These are phyloP conservation scores for Peucedramus taeniatus DNA, from an alignment of 2,113 vertebrate genomes.

Conservation along the genomic window DNA sequence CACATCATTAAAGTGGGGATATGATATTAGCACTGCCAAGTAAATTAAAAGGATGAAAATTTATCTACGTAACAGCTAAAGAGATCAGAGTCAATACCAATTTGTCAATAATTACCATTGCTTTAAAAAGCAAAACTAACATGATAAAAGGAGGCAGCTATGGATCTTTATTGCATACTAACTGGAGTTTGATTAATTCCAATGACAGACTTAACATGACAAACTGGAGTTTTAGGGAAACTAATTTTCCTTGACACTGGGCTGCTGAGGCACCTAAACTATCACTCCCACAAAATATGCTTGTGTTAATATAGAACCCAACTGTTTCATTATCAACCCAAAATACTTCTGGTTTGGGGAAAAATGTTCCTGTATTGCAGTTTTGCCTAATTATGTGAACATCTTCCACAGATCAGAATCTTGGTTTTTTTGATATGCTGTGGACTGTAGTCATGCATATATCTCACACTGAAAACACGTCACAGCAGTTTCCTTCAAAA, in stretches of 20 bases:
- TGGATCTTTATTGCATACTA: not conserved
- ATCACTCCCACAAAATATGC: not conserved
- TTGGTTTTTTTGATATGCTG: not conserved
- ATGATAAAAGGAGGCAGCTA: not conserved
- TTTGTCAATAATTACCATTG: slow-evolving; percentile 10
- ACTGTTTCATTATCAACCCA: not conserved
- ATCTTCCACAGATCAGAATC: not conserved
- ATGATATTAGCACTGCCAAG: not conserved
- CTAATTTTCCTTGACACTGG: not conserved
- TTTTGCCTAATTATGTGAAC: not conserved
- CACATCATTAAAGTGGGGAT: not conserved
- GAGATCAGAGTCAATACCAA: not conserved
- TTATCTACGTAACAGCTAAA: not conserved
- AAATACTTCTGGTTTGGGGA: not conserved
- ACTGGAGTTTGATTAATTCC: not conserved
- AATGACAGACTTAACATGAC: not conserved
- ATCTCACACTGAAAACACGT: slow-evolving; percentile 18
- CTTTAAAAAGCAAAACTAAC: slow-evolving; percentile 17
- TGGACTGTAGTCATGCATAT: not conserved
- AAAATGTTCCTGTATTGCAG: not conserved
- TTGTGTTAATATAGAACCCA: not conserved
- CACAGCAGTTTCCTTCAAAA: slow-evolving; percentile 43
- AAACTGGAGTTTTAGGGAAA: not conserved
- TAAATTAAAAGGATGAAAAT: slow-evolving; percentile 36
- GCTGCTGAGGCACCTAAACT: not conserved